A percentile compares a stretch with the other conserved stretches of the same genome.
Evolutionary conservation across 2,888 invertebrate genomes (phyloP).

Genomic region (Acronicta alni): DNA sequence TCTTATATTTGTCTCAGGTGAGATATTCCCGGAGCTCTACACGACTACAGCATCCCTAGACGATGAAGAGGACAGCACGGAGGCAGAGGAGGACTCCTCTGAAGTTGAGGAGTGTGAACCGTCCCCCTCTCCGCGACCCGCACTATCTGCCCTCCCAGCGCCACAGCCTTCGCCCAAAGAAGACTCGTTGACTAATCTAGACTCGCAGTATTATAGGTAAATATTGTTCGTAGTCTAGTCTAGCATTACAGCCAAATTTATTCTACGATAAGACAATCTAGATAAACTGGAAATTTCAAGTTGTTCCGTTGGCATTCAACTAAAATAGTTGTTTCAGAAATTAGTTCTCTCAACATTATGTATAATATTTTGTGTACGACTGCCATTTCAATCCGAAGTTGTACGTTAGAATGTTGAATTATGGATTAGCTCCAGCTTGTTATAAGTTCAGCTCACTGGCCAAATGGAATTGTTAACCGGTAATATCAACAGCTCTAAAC

Average conservation of each 20-base stretch:
- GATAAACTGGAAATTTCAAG: neutral
- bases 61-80: constrained; percentile 72
- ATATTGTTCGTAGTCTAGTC: neutral
- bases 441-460: constrained; percentile 4
- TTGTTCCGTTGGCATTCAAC: neutral
- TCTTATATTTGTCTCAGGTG: constrained; percentile 65
- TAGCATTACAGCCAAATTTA: neutral
- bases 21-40: constrained; percentile 82
- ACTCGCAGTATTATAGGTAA: constrained; percentile 84
- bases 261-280: neutral
- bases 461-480: constrained; percentile 11
- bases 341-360: neutral
- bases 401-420: constrained; percentile 8
- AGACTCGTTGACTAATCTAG: constrained; percentile 72
- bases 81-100: constrained; percentile 63
- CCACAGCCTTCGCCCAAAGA: constrained; percentile 72
- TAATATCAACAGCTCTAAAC: constrained; percentile 14
- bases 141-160: constrained; percentile 75
- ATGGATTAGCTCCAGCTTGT: constrained; percentile 12
- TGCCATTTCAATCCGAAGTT: neutral
- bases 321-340: constrained; percentile 5
- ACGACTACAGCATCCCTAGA: constrained; percentile 71
- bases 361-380: neutral
- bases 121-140: constrained; percentile 78
- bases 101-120: constrained; percentile 77